phyloP scores from a whole-genome alignment of 1,140 invertebrate genomes.

The Drosophila bocki region DNA sequence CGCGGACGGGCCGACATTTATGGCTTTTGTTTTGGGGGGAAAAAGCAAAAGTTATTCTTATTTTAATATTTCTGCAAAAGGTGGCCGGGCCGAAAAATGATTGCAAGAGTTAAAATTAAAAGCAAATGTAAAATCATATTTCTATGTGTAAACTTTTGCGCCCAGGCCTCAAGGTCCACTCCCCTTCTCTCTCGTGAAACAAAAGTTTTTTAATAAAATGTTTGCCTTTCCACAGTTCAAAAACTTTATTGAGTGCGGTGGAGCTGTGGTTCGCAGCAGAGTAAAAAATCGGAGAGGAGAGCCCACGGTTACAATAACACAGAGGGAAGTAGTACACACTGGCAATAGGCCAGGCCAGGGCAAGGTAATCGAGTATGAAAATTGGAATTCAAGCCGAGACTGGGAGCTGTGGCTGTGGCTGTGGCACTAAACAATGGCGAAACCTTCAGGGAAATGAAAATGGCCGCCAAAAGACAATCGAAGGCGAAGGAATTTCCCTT shows the following conservation, averaged over 20 bases:
- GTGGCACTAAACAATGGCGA: conserved; percentile 27
- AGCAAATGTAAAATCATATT: conserved; percentile 84
- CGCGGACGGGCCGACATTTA: conserved; percentile 71
- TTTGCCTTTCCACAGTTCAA: conserved; percentile 73
- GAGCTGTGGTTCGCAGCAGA: conserved; percentile 2
- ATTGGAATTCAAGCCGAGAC: conserved; percentile 68
- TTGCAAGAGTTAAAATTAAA: conserved; percentile 84
- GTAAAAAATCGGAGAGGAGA: conserved; percentile 24
- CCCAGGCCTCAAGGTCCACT: conserved; percentile 44
- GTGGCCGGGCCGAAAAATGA: conserved; percentile 66
- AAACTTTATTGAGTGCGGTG: conserved; percentile 56
- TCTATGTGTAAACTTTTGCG: conserved; percentile 80
- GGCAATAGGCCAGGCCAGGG: conserved; percentile 49
- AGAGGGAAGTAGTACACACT: conserved; percentile 23
- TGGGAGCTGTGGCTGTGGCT: conserved; percentile 1
- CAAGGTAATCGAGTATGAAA: conserved; percentile 83
- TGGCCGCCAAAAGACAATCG: conserved; percentile 58
- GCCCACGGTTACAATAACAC: conserved; percentile 47
- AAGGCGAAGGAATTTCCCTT: conserved; percentile 34
- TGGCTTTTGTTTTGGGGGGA: conserved; percentile 73
- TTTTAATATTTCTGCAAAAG: conserved; percentile 69
- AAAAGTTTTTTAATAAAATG: conserved; percentile 84
- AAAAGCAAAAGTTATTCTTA: conserved; percentile 79
- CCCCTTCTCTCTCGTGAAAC: conserved; percentile 55
- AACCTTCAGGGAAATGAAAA: conserved; percentile 62